A percentile compares a stretch with the other conserved stretches of the same genome.
These are phyloP conservation scores for Fratercula arctica DNA, from an alignment of 2,797 vertebrate genomes.

Conservation along the genomic window DNA sequence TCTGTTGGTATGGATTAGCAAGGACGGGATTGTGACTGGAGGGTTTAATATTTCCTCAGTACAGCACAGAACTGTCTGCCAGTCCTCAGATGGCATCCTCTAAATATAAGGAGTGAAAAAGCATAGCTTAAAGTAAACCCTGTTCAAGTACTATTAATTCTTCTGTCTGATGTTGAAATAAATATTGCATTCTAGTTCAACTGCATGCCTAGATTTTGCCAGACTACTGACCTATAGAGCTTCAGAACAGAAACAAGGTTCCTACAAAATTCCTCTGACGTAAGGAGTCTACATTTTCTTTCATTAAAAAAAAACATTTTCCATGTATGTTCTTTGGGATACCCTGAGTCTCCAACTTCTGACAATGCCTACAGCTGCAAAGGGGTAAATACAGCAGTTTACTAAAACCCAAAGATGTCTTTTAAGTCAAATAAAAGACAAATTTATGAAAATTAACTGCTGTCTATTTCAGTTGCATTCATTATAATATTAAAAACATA, in stretches of 20 bases:
- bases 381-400: not conserved
- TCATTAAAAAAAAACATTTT: not conserved
- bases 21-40: not conserved
- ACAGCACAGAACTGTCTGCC: not conserved
- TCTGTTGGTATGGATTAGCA: not conserved
- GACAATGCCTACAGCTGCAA: not conserved
- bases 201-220: not conserved
- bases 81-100: not conserved
- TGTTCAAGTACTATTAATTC: slow-evolving; percentile 14
- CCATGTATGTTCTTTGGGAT: not conserved
- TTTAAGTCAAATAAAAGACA: not conserved
- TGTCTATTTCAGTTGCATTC: not conserved
- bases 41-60: not conserved
- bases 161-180: not conserved
- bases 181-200: not conserved
- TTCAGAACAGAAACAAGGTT: not conserved
- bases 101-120: not conserved
- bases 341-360: not conserved
- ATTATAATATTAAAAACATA: not conserved
- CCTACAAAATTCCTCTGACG: not conserved
- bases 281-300: not conserved
- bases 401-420: not conserved
- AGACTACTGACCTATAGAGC: not conserved
- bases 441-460: not conserved
- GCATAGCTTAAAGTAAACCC: not conserved